Evolutionary conservation across 1,140 invertebrate genomes (phyloP).

Genomic region (Hylyphantes graminicola): DNA sequence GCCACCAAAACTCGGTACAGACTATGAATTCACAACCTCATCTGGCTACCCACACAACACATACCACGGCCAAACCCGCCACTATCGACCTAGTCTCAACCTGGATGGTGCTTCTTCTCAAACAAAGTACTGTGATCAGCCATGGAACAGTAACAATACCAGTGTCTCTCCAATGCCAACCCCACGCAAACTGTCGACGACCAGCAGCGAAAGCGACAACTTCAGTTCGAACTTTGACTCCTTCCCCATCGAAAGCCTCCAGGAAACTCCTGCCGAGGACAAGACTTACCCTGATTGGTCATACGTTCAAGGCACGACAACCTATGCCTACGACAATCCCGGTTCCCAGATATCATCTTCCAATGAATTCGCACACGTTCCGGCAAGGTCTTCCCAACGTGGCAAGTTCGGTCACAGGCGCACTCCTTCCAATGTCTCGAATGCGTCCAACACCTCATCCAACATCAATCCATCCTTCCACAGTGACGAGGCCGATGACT

Average conservation of each 20-base stretch:
- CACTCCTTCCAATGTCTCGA: constrained; percentile 80
- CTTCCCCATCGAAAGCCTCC: background rate
- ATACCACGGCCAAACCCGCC: constrained; percentile 86
- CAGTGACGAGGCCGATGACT: constrained; percentile 75
- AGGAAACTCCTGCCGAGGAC: constrained; percentile 42
- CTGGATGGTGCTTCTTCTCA: constrained; percentile 72
- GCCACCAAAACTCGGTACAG: constrained; percentile 61
- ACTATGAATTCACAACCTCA: constrained; percentile 73
- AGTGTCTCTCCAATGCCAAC: constrained; percentile 62
- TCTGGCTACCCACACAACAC: constrained; percentile 85
- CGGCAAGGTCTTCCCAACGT: constrained; percentile 63
- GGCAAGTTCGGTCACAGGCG: constrained; percentile 71
- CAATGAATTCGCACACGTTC: constrained; percentile 26
- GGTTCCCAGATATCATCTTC: constrained; percentile 59
- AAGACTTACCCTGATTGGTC: constrained; percentile 63
- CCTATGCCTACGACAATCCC: constrained; percentile 65
- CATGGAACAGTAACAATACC: constrained; percentile 77
- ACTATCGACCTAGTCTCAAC: constrained; percentile 76
- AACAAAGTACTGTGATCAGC: constrained; percentile 80
- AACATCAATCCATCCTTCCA: constrained; percentile 75
- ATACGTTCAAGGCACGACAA: constrained; percentile 42
- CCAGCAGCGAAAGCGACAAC: constrained; percentile 72
- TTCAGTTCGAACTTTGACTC: constrained; percentile 51
- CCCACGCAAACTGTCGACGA: constrained; percentile 76
- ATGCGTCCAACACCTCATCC: constrained; percentile 71